Conservation (phyloP, 2,888 invertebrate species). For the Pseudococcus jackbeardsleyi region DNA sequence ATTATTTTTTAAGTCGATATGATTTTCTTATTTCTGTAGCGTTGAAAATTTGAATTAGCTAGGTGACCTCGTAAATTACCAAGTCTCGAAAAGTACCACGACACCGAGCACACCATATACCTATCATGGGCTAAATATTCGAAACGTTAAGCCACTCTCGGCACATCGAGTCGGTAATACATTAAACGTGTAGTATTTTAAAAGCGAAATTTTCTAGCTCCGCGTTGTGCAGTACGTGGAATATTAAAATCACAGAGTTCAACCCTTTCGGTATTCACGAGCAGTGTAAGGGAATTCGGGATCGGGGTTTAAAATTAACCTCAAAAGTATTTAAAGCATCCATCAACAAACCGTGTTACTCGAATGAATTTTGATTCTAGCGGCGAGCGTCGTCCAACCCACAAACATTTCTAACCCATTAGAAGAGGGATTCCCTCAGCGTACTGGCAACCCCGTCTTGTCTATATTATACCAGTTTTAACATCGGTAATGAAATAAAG, state of each 20-base stretch:
- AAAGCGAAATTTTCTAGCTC: slow-evolving; percentile 32
- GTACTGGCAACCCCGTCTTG: slow-evolving; percentile 46
- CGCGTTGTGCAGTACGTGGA: neutral
- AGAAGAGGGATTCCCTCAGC: slow-evolving; percentile 64
- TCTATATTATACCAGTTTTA: slow-evolving; percentile 64
- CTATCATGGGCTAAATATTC: slow-evolving; percentile 3
- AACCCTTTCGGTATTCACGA: slow-evolving; percentile 55
- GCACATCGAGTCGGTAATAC: neutral
- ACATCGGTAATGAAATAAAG: slow-evolving; percentile 65
- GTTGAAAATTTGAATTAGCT: slow-evolving; percentile 53
- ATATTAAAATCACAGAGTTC: slow-evolving; percentile 59
- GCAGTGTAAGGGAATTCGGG: slow-evolving; percentile 39
- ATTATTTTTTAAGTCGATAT: slow-evolving; percentile 50
- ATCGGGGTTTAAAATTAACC: slow-evolving; percentile 64
- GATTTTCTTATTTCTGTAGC: slow-evolving; percentile 50
- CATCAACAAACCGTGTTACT: slow-evolving; percentile 64
- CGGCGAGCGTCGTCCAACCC: slow-evolving; percentile 64
- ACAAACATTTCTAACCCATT: slow-evolving; percentile 65
- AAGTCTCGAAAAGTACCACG: slow-evolving; percentile 4
- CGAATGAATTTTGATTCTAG: slow-evolving; percentile 65
- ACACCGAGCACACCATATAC: neutral
- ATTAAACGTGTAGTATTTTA: slow-evolving; percentile 31
- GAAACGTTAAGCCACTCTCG: neutral
- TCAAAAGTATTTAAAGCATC: slow-evolving; percentile 65
- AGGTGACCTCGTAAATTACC: slow-evolving; percentile 43